These are phyloP conservation scores for Sogatella furcifera DNA, from an alignment of 1,140 invertebrate genomes.

Conservation along the genomic window DNA sequence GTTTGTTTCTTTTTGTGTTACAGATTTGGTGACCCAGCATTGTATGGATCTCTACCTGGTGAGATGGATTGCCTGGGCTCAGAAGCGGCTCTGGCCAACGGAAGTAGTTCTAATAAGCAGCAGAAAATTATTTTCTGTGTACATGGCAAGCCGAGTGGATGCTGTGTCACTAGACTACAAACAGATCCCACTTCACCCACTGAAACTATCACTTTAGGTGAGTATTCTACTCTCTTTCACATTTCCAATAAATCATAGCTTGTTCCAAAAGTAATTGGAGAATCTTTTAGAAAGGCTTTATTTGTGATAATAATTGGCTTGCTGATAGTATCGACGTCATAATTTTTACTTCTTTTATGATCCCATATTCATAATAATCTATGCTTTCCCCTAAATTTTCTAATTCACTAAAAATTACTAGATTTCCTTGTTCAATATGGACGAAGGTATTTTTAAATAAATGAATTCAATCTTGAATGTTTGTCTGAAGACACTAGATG, in stretches of 20 bases:
- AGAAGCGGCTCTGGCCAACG: not conserved
- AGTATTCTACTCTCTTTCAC: not conserved
- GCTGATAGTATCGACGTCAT: too few relatives aligned
- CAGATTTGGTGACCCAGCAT: not conserved
- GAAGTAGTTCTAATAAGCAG: not conserved
- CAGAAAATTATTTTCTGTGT: constrained; percentile 40
- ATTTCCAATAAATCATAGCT: not conserved
- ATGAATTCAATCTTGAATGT: too few relatives aligned
- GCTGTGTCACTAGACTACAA: constrained; percentile 26
- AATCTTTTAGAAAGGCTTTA: too few relatives aligned
- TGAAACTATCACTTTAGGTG: constrained; percentile 20
- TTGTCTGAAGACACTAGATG: too few relatives aligned
- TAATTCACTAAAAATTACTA: too few relatives aligned
- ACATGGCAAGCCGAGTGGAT: constrained; percentile 40
- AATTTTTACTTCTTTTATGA: too few relatives aligned
- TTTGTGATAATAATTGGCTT: too few relatives aligned
- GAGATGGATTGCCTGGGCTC: not conserved
- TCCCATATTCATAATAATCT: too few relatives aligned
- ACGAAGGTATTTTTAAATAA: too few relatives aligned
- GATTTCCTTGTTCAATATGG: too few relatives aligned
- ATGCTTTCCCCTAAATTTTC: too few relatives aligned
- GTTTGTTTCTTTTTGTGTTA: not conserved
- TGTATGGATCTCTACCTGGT: constrained; percentile 9
- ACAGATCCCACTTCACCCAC: constrained; percentile 22
- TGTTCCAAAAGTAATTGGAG: too few relatives aligned